Conservation (phyloP, 1,140 invertebrate species). For the Drosophila mayri region DNA sequence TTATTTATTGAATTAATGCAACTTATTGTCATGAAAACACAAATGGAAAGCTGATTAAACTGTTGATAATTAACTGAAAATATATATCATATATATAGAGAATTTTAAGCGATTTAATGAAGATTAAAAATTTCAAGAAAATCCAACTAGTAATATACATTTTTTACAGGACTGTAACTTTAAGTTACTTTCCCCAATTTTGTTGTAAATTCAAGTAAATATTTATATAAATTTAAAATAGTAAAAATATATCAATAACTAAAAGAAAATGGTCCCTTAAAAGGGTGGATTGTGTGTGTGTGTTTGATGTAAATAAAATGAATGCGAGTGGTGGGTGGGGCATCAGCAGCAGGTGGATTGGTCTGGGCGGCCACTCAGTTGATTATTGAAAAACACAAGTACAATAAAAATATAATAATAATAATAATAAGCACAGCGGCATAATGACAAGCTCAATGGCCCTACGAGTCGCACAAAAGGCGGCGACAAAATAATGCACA, state of each 20-base stretch:
- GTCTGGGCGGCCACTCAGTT: constrained; percentile 57
- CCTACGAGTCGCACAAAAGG: constrained; percentile 48
- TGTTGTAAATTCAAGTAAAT: too few relatives aligned
- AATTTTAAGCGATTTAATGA: background rate
- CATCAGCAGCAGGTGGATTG: constrained; percentile 9
- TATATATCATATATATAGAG: too few relatives aligned
- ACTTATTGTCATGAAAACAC: background rate
- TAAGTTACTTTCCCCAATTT: too few relatives aligned
- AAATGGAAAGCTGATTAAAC: background rate
- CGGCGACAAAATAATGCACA: constrained; percentile 32
- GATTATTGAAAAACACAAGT: constrained; percentile 79
- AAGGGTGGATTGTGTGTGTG: background rate
- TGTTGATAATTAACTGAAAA: background rate
- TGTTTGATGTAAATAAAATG: constrained; percentile 56
- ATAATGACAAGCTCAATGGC: constrained; percentile 60
- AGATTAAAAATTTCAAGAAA: background rate
- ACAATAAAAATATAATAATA: constrained; percentile 72
- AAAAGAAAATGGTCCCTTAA: background rate
- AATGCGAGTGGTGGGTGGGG: constrained; percentile 40
- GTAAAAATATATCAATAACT: background rate
- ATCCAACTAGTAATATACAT: background rate
- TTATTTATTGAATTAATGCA: background rate
- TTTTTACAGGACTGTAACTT: too few relatives aligned
- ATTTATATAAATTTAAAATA: background rate
- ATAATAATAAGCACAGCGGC: constrained; percentile 53